phyloP scores from a whole-genome alignment of 2,888 invertebrate species.

The Epirrhoe tristata region DNA sequence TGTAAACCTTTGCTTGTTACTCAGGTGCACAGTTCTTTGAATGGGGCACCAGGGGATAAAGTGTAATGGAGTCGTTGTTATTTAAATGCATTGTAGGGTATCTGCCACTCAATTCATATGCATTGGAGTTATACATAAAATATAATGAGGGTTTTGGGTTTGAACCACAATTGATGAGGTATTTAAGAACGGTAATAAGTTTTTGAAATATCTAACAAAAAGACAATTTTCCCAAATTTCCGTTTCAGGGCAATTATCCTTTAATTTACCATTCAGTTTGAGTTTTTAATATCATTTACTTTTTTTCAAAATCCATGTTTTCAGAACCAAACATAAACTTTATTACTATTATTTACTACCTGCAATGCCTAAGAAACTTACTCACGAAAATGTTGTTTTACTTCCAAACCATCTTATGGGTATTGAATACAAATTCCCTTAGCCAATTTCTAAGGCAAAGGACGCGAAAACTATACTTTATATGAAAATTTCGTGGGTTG shows the following conservation, averaged over 20 bases:
- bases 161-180: neutral
- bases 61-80: slow-evolving; percentile 58
- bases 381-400: slow-evolving; percentile 11
- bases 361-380: neutral
- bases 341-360: no score
- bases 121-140: slow-evolving; percentile 38
- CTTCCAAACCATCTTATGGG: slow-evolving; percentile 51
- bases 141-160: slow-evolving; percentile 30
- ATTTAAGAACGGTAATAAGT: neutral
- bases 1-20: slow-evolving; percentile 64
- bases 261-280: no score
- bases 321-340: neutral
- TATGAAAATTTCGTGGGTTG: slow-evolving; percentile 47
- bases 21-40: slow-evolving; percentile 61
- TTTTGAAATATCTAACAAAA: no score
- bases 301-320: neutral
- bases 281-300: no score
- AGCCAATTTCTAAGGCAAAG: slow-evolving; percentile 61
- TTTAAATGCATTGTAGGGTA: slow-evolving; percentile 52
- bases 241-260: no score
- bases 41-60: slow-evolving; percentile 60
- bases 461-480: slow-evolving; percentile 56
- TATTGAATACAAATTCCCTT: slow-evolving; percentile 61
- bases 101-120: slow-evolving; percentile 41
- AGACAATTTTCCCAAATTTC: no score